These are phyloP conservation scores for Potamarius usumacintae DNA, from an alignment of 2,113 vertebrate species.

Conservation along the genomic window DNA sequence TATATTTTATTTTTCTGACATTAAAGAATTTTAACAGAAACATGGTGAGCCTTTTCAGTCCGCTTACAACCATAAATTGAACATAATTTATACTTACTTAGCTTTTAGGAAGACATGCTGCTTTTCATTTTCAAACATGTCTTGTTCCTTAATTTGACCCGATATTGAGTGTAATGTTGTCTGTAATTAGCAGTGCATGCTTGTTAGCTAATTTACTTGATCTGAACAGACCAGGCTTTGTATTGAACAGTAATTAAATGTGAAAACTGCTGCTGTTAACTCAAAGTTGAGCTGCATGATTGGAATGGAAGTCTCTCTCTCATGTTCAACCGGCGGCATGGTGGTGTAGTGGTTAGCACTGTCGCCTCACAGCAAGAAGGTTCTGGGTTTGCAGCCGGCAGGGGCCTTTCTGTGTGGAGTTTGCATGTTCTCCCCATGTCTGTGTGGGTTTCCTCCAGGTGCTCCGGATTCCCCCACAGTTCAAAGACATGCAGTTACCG, in stretches of 20 bases:
- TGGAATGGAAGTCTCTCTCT: neutral
- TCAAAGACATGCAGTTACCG: no score
- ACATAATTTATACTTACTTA: neutral
- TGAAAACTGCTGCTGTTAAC: neutral
- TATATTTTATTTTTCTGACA: neutral
- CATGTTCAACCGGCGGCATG: no score
- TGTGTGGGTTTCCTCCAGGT: no score
- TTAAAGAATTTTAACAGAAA: slow-evolving; percentile 15
- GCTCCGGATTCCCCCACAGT: no score
- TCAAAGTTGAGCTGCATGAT: slow-evolving; percentile 21
- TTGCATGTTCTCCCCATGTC: no score
- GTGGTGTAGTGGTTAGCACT: no score
- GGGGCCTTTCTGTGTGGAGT: no score
- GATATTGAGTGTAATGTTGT: slow-evolving; percentile 5
- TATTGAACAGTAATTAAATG: slow-evolving; percentile 27
- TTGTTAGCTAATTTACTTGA: slow-evolving; percentile 6
- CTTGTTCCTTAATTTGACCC: slow-evolving; percentile 12
- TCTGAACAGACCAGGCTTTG: slow-evolving; percentile 27
- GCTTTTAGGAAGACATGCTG: slow-evolving; percentile 15
- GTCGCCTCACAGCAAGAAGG: no score
- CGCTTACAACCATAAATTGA: neutral
- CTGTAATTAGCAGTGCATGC: slow-evolving; percentile 8
- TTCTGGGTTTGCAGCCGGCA: no score
- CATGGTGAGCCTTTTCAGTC: neutral
- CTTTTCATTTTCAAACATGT: slow-evolving; percentile 15